Percentiles rank a stretch among this genome's conserved stretches.
phyloP scores from a whole-genome alignment of 2,797 vertebrate species.

The Sebastiscus albofasciatus region DNA sequence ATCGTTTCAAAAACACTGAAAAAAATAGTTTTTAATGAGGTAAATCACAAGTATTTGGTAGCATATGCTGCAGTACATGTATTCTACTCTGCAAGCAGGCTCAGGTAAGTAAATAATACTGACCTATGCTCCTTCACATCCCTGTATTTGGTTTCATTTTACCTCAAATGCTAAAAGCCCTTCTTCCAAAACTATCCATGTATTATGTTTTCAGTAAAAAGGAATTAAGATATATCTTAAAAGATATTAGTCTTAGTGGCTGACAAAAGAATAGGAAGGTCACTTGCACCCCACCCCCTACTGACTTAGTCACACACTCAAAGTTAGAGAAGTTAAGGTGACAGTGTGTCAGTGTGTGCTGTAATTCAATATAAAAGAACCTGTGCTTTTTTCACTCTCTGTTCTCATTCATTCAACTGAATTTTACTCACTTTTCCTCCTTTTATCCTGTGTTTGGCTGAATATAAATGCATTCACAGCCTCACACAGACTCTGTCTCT shows the following conservation, averaged over 20 bases:
- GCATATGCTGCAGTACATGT: background rate
- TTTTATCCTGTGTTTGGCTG: conserved; percentile 75
- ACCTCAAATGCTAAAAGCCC: background rate
- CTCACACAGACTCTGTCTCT: background rate
- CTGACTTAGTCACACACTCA: background rate
- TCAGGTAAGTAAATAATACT: background rate
- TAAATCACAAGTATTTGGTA: background rate
- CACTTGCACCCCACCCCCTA: background rate
- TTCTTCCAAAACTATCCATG: background rate
- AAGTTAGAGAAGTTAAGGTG: background rate
- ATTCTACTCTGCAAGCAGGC: background rate
- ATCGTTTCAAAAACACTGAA: too few relatives aligned
- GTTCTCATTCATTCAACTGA: conserved; percentile 4
- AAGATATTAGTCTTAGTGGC: background rate
- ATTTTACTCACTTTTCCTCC: conserved; percentile 53
- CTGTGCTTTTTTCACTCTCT: conserved; percentile 64
- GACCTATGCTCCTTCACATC: background rate
- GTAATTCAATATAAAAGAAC: conserved; percentile 61
- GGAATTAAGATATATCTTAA: background rate
- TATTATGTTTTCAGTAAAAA: background rate
- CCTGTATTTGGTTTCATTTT: background rate
- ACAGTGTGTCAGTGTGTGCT: conserved; percentile 36
- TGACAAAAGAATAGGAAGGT: background rate
- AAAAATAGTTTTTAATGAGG: too few relatives aligned
- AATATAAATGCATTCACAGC: background rate